These are phyloP conservation scores for Brachionus rubens DNA, from an alignment of 1,140 invertebrate genomes.

Conservation along the genomic window DNA sequence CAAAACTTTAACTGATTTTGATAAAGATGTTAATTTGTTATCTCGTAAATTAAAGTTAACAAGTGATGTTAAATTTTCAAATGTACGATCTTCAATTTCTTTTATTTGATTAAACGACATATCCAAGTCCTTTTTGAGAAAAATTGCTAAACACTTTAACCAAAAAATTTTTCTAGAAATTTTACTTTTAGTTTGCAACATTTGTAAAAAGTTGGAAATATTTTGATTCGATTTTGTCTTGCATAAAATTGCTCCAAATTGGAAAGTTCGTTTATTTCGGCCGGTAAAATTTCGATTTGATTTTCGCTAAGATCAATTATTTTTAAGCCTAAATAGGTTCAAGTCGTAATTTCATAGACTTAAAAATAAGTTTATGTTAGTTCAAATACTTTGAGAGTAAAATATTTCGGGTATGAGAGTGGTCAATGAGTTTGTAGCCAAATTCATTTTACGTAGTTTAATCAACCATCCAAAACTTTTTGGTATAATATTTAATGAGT, in stretches of 20 bases:
- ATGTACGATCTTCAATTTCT: background rate
- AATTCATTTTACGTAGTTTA: conserved; percentile 63
- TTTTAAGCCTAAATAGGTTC: conserved; percentile 63
- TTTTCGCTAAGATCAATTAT: conserved; percentile 75
- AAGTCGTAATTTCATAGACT: too few relatives aligned
- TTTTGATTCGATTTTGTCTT: conserved; percentile 70
- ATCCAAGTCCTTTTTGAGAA: conserved; percentile 17
- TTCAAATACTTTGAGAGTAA: background rate
- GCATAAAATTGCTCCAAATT: conserved; percentile 76
- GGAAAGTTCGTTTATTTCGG: conserved; percentile 71
- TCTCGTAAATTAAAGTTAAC: conserved; percentile 60
- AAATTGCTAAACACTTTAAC: background rate
- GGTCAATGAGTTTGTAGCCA: conserved; percentile 65
- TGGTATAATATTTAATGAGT: conserved; percentile 64
- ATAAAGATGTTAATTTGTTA: conserved; percentile 71
- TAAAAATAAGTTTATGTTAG: conserved; percentile 64
- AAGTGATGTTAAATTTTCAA: background rate
- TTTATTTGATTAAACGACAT: conserved; percentile 28
- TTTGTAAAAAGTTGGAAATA: conserved; percentile 57
- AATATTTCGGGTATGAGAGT: conserved; percentile 63
- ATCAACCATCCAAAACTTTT: conserved; percentile 65
- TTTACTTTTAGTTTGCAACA: conserved; percentile 59
- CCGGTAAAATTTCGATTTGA: conserved; percentile 68
- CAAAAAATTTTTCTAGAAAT: background rate
- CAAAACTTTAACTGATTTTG: conserved; percentile 73